These are phyloP conservation scores for Podiceps cristatus DNA, from an alignment of 2,113 vertebrate genomes.

Conservation along the genomic window DNA sequence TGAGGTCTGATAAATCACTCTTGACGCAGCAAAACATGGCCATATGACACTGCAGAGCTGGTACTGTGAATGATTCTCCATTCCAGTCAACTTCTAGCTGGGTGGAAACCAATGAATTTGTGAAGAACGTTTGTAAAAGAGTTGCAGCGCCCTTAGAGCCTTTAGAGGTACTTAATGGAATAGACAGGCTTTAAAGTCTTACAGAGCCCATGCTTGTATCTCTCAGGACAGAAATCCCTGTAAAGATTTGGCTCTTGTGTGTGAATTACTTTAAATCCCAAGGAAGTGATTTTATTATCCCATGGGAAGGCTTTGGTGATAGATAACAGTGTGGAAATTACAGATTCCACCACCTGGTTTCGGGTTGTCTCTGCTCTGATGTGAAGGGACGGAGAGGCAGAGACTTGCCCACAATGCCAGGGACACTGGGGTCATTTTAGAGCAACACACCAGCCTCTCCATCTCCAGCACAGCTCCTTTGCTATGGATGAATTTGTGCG, in stretches of 20 bases:
- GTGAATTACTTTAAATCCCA: neutral
- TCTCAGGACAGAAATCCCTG: neutral
- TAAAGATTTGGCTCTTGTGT: neutral
- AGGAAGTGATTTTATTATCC: neutral
- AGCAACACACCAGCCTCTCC: neutral
- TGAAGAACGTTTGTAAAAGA: neutral
- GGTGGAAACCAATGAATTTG: neutral
- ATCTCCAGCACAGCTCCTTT: neutral
- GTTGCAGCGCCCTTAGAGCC: neutral
- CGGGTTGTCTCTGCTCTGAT: neutral
- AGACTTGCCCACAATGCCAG: fast-evolving
- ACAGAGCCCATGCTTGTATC: neutral
- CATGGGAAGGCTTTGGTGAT: neutral
- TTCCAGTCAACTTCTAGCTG: neutral
- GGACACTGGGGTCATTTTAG: neutral
- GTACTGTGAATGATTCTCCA: neutral
- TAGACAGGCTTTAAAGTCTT: neutral
- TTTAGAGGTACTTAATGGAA: neutral
- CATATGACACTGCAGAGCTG: neutral
- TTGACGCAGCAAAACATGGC: constrained; percentile 55
- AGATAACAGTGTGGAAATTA: neutral
- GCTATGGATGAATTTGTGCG: neutral
- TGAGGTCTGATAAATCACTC: constrained; percentile 42
- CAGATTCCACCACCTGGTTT: fast-evolving
- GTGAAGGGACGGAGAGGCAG: neutral